Conservation (phyloP, 2,888 invertebrate species). For the Griposia aprilina region DNA sequence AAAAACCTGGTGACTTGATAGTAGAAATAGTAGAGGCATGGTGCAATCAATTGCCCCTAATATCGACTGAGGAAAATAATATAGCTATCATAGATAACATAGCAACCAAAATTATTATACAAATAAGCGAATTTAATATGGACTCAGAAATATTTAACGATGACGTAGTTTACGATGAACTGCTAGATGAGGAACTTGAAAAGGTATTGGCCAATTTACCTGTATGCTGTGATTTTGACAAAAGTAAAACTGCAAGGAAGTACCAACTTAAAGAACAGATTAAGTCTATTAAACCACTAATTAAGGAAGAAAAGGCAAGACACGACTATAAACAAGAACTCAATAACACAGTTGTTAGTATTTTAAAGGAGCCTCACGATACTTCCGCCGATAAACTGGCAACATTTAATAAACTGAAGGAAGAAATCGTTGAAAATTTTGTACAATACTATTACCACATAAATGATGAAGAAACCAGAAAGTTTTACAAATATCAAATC, state of each 20-base stretch:
- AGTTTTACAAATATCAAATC: constrained; percentile 72
- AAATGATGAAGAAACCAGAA: constrained; percentile 70
- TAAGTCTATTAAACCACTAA: constrained; percentile 72
- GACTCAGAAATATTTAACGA: constrained; percentile 74
- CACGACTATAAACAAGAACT: constrained; percentile 77
- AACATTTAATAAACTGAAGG: constrained; percentile 68
- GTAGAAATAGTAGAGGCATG: constrained; percentile 76
- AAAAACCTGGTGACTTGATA: constrained; percentile 76
- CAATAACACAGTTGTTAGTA: constrained; percentile 68
- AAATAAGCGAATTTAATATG: constrained; percentile 78
- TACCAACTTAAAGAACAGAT: constrained; percentile 72
- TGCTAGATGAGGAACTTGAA: constrained; percentile 77
- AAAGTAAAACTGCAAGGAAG: constrained; percentile 70
- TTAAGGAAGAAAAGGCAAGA: constrained; percentile 73
- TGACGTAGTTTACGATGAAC: constrained; percentile 71
- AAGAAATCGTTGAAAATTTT: constrained; percentile 78
- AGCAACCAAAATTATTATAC: constrained; percentile 76
- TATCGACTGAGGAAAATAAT: constrained; percentile 64
- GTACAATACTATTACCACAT: constrained; percentile 73
- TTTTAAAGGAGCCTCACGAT: constrained; percentile 70
- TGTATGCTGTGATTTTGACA: constrained; percentile 64
- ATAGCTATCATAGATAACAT: constrained; percentile 71
- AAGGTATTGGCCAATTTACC: constrained; percentile 70
- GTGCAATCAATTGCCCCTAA: constrained; percentile 77
- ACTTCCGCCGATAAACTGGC: constrained; percentile 57